Evolutionary conservation across 2,113 vertebrate species (phyloP).

Genomic region (Ptilorrhoa leucosticta): DNA sequence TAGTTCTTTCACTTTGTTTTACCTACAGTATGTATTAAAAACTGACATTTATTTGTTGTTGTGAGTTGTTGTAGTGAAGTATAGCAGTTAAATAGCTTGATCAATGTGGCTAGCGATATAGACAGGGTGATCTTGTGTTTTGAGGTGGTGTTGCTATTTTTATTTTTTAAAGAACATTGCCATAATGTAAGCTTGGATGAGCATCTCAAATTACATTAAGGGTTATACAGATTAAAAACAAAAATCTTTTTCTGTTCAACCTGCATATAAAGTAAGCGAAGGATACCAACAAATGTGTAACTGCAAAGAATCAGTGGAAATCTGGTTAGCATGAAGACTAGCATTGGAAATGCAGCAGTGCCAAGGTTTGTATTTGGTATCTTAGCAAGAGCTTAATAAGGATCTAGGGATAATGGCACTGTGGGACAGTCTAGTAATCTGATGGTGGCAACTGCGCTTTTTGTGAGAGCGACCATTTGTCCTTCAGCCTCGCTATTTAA

Average conservation of each 20-base stretch:
- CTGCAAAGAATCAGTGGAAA: neutral
- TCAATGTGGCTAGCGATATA: neutral
- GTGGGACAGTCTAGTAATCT: neutral
- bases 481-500: neutral
- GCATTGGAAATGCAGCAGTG: neutral
- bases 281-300: neutral
- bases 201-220: neutral
- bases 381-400: neutral
- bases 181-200: neutral
- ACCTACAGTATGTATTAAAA: neutral
- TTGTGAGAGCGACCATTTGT: neutral
- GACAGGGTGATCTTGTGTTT: neutral
- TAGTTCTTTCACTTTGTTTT: neutral
- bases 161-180: neutral
- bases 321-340: neutral
- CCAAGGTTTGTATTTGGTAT: neutral
- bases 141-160: neutral
- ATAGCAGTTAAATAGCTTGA: neutral
- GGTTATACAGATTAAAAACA: neutral
- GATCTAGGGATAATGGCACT: neutral
- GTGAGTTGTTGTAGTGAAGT: neutral
- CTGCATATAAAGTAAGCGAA: rapidly evolving
- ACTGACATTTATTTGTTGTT: neutral
- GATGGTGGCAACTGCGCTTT: neutral
- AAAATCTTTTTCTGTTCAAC: neutral